These are phyloP conservation scores for Meteorus cinctellus DNA, from an alignment of 2,888 invertebrate genomes.

Conservation along the genomic window DNA sequence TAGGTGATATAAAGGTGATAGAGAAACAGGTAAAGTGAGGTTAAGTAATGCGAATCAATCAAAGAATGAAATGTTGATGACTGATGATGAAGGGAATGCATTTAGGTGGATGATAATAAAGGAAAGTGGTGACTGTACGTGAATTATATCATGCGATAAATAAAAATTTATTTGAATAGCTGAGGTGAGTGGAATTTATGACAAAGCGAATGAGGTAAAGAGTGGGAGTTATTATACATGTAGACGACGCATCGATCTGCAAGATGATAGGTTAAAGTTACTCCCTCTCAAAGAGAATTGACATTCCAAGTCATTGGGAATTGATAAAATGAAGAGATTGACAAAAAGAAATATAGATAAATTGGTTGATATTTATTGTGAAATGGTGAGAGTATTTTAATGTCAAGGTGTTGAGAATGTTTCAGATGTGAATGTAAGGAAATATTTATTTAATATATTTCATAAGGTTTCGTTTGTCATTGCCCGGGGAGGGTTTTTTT, in stretches of 20 bases:
- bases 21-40: neutral
- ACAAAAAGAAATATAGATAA: neutral
- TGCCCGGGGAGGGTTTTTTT: neutral
- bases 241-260: slow-evolving; percentile 55
- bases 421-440: too few relatives aligned
- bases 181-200: neutral
- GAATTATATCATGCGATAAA: neutral
- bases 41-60: neutral
- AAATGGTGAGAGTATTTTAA: too few relatives aligned
- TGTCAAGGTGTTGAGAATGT: too few relatives aligned
- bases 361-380: neutral
- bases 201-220: slow-evolving; percentile 6
- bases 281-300: slow-evolving; percentile 44
- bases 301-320: neutral
- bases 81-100: neutral
- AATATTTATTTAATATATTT: neutral
- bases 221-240: slow-evolving; percentile 21
- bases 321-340: too few relatives aligned
- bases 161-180: neutral
- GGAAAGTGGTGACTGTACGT: neutral
- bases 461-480: neutral
- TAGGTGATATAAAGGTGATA: neutral
- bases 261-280: slow-evolving; percentile 64
- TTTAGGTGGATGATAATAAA: neutral
- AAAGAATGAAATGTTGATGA: neutral